Percentiles rank a stretch among this genome's conserved stretches.
These are phyloP conservation scores for Mythimna impura DNA, from an alignment of 2,888 invertebrate genomes.

Conservation along the genomic window DNA sequence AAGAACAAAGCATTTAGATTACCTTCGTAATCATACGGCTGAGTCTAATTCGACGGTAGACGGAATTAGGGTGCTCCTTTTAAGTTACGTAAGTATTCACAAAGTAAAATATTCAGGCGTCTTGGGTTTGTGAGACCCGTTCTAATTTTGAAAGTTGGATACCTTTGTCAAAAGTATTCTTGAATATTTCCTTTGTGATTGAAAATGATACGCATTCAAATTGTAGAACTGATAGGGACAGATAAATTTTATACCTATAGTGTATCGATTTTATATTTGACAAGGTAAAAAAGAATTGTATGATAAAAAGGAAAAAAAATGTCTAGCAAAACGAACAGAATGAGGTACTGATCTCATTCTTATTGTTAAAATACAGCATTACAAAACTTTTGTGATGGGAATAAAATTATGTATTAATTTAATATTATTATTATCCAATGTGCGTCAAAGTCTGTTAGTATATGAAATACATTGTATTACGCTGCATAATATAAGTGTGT, in stretches of 20 bases:
- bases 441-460: no score
- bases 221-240: neutral
- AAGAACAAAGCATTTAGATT: slow-evolving; percentile 28
- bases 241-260: neutral
- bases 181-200: slow-evolving; percentile 51
- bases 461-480: no score
- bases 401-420: no score
- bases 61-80: slow-evolving; percentile 8
- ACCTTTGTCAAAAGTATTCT: slow-evolving; percentile 36
- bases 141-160: slow-evolving; percentile 53
- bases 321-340: neutral
- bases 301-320: neutral
- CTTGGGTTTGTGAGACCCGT: slow-evolving; percentile 22
- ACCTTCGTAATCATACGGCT: slow-evolving; percentile 15
- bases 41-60: slow-evolving; percentile 25
- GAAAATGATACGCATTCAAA: slow-evolving; percentile 23
- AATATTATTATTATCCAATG: no score
- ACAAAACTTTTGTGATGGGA: no score
- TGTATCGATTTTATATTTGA: no score
- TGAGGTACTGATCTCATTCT: no score
- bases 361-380: no score
- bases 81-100: slow-evolving; percentile 32
- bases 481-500: no score
- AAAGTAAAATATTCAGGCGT: slow-evolving; percentile 34
- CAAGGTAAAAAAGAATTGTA: neutral